Evolutionary conservation across 2,797 vertebrate species (phyloP).

Genomic region (Tenualosa ilisha): DNA sequence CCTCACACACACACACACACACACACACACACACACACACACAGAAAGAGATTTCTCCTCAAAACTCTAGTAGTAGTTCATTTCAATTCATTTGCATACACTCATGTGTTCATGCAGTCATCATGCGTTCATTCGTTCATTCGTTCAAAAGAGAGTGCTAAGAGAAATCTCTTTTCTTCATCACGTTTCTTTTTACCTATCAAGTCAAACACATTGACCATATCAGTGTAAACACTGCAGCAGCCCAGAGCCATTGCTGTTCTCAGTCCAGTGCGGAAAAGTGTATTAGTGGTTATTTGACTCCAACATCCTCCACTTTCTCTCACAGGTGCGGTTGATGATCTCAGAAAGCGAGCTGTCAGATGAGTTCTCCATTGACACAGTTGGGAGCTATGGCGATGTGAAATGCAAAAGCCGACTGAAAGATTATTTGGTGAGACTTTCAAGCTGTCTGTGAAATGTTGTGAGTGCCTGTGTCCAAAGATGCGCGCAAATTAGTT

Average conservation of each 20-base stretch:
- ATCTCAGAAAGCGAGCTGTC: conserved; percentile 95
- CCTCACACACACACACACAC: too few relatives aligned
- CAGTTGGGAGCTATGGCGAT: conserved; percentile 93
- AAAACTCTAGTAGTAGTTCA: too few relatives aligned
- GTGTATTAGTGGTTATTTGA: neutral
- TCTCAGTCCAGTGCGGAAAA: neutral
- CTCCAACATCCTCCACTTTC: neutral
- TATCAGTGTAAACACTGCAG: neutral
- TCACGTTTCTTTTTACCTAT: too few relatives aligned
- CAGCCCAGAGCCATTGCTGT: neutral
- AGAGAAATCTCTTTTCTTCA: too few relatives aligned
- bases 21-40: too few relatives aligned
- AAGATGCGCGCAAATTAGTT: too few relatives aligned
- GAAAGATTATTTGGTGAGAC: conserved; percentile 89
- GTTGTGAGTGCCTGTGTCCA: conserved; percentile 63
- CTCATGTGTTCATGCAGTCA: too few relatives aligned
- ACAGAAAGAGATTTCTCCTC: too few relatives aligned
- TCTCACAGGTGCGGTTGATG: conserved; percentile 89
- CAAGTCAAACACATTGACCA: neutral
- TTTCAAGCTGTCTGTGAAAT: neutral
- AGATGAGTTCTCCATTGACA: conserved; percentile 94
- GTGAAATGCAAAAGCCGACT: conserved; percentile 90
- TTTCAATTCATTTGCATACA: too few relatives aligned
- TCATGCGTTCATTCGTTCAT: neutral
- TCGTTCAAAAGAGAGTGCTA: too few relatives aligned